Evolutionary conservation across 1,140 invertebrate genomes (phyloP), one percentile per base, ranked within the genome.

Genomic region (Drosophila pallidifrons): DNA sequence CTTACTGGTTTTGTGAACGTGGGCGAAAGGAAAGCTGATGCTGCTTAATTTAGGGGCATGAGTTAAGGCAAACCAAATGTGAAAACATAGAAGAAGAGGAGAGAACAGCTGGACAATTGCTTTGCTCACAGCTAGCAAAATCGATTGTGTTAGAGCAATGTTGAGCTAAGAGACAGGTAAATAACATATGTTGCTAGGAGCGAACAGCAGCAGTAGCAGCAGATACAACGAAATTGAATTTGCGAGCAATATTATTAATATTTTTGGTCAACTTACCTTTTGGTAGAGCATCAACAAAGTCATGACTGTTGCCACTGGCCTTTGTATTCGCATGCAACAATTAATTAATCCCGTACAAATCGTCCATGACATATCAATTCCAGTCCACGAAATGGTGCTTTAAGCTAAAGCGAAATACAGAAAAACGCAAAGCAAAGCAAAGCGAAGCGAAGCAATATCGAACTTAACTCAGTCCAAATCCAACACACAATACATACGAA

Each of bases 281-380:
- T 43, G 41, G n/a, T 43, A 7, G 5, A 20, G 32, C 7, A n/a
- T 46, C 30, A 38, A 13, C 8, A 57, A 41, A 30, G 70, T 79
- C 76, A 78, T 15, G 61, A 32, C 30, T 32, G 16, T 28, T 67
- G 45, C 46, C 35, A 3, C 35, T 38, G 3, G 7, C 35, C 35
- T 38, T 8, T 25, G 20, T 25, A 65, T 76, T 72, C 64, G 49
- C 78, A 51, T 35, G 57, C 58, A 55, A 47, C 77, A 82, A 77
- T 77, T 85, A 82, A 80, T 77, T 82, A 85, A 85, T 83, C 73
- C 77, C 68, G 51, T 43, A 16, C 55, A 77, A 85, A 81, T 80
- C 68, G 59, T 58, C 72, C 75, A 73, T 72, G 73, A 77, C 72
- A 80, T 82, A 82, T 82, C 80, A 82, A 79, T 83, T 82, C 55